Conservation (phyloP, 2,113 vertebrate species). For the Eretmochelys imbricata region DNA sequence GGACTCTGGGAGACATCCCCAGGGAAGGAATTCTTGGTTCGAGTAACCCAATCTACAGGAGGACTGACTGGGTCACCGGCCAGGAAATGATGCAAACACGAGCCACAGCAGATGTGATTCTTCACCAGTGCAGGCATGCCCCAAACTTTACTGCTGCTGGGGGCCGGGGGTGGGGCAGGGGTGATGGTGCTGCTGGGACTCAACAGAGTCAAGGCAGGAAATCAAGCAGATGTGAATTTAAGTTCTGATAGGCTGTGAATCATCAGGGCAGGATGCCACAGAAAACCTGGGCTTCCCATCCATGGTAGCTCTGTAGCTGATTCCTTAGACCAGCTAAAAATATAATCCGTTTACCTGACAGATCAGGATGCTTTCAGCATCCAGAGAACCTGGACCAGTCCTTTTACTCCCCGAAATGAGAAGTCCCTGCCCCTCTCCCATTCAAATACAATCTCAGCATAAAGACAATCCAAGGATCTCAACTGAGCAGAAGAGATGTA, state of each 20-base stretch:
- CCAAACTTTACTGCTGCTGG: neutral
- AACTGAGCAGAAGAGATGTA: neutral
- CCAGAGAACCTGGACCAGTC: neutral
- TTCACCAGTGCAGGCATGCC: neutral
- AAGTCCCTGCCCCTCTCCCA: neutral
- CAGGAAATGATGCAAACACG: neutral
- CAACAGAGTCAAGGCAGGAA: neutral
- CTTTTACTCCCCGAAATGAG: neutral
- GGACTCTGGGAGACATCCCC: neutral
- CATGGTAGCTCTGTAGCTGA: neutral
- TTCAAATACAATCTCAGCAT: neutral
- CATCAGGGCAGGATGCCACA: neutral
- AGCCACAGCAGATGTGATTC: neutral
- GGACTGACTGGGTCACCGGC: neutral
- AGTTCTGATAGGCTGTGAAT: neutral
- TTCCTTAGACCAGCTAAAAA: neutral
- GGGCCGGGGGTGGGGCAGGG: too few relatives aligned
- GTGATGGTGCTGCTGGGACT: neutral
- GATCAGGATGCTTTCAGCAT: neutral
- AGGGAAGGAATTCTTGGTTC: neutral
- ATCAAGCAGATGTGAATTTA: neutral
- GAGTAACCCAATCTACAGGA: neutral
- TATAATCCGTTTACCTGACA: neutral
- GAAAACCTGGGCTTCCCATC: neutral
- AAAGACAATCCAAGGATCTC: neutral